phyloP scores from a whole-genome alignment of 2,797 vertebrate genomes.

The Spinibarbus caldwelli region DNA sequence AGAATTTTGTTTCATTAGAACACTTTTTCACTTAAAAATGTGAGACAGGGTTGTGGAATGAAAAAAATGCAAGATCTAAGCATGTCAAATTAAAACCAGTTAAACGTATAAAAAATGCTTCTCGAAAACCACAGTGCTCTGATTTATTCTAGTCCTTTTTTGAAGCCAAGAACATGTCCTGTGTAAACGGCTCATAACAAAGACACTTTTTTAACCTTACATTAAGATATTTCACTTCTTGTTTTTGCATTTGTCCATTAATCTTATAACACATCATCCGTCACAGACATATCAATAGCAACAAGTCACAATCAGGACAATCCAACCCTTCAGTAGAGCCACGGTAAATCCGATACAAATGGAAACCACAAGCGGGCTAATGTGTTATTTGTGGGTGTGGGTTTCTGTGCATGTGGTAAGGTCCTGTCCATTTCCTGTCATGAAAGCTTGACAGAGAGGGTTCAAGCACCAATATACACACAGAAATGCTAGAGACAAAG shows the following conservation, averaged over 20 bases:
- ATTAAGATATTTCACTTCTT: slow-evolving; percentile 5
- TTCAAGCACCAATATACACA: slow-evolving; percentile 14
- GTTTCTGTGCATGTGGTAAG: slow-evolving; percentile 40
- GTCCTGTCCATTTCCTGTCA: slow-evolving; percentile 41
- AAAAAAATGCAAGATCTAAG: neutral
- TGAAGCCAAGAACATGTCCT: neutral
- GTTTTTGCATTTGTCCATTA: slow-evolving; percentile 20
- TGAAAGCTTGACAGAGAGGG: slow-evolving; percentile 27
- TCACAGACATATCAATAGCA: slow-evolving; percentile 55
- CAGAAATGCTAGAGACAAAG: neutral
- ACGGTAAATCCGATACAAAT: slow-evolving; percentile 31
- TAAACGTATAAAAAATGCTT: neutral
- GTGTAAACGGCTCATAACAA: neutral
- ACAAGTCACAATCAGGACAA: slow-evolving; percentile 38
- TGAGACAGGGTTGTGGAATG: no score
- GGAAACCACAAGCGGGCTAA: slow-evolving; percentile 34
- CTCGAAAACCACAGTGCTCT: neutral
- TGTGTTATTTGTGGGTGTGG: slow-evolving; percentile 52
- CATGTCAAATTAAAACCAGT: neutral
- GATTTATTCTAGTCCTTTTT: neutral
- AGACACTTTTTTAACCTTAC: neutral
- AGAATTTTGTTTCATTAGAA: no score
- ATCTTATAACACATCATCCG: slow-evolving; percentile 48
- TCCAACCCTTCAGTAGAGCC: slow-evolving; percentile 42
- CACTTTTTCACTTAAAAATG: no score